Evolutionary conservation across 2,113 vertebrate species (phyloP).

Genomic region (Sitta europaea): DNA sequence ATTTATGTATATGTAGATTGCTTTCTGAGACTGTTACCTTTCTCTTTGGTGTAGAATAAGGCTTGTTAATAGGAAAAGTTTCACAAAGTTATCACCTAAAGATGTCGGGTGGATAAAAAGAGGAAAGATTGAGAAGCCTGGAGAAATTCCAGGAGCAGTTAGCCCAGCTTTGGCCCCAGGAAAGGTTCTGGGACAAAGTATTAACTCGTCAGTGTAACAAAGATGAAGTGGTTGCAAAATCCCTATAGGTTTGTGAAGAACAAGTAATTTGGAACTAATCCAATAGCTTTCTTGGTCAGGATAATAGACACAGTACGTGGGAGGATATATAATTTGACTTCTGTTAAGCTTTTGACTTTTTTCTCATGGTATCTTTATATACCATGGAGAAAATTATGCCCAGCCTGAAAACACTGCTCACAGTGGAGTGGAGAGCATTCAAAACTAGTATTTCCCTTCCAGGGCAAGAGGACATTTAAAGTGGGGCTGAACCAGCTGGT

Average conservation of each 20-base stretch:
- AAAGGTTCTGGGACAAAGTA: neutral
- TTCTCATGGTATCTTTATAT: neutral
- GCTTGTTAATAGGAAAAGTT: neutral
- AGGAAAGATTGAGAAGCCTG: neutral
- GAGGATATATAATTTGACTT: neutral
- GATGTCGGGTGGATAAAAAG: neutral
- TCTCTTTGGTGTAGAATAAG: neutral
- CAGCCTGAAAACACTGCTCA: neutral
- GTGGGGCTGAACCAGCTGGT: fast-evolving
- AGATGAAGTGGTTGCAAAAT: neutral
- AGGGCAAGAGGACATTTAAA: neutral
- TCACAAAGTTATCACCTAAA: neutral
- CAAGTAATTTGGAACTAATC: neutral
- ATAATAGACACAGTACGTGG: neutral
- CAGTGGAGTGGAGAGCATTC: neutral
- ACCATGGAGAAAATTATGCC: neutral
- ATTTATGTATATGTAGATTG: neutral
- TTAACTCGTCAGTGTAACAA: neutral
- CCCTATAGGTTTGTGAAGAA: neutral
- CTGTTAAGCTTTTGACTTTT: neutral
- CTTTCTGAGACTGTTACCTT: neutral
- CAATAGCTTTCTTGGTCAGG: neutral
- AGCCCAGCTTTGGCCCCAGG: neutral
- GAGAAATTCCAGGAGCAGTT: neutral
- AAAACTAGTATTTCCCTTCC: neutral